Percentiles rank a stretch among this genome's conserved stretches.
Evolutionary conservation across 2,113 vertebrate genomes (phyloP).

Genomic region (Cariama cristata): DNA sequence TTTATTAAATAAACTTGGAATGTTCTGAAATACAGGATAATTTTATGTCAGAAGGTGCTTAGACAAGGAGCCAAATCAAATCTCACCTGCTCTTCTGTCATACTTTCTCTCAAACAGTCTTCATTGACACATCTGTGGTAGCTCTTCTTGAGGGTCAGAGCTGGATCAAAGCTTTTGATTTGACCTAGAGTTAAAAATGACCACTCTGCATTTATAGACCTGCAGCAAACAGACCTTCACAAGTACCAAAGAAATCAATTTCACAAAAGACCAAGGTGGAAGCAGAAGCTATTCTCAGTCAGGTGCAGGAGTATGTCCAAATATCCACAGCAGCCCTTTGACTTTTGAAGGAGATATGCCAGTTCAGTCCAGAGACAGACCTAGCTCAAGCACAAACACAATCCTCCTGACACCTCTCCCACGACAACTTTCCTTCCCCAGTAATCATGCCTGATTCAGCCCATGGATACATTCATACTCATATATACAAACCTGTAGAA

Average conservation of each 20-base stretch:
- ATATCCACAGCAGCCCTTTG: not conserved
- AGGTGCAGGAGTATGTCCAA: not conserved
- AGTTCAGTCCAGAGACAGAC: not conserved
- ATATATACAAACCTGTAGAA: not conserved
- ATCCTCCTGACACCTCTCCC: not conserved
- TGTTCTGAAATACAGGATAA: not conserved
- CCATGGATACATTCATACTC: fast-evolving
- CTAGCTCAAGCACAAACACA: not conserved
- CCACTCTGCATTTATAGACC: not conserved
- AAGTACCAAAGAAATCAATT: not conserved
- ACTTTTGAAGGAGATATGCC: not conserved
- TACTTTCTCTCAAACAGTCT: not conserved
- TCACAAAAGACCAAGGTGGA: not conserved
- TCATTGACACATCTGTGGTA: not conserved
- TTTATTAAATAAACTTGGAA: not conserved
- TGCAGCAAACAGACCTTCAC: not conserved
- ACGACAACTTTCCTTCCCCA: not conserved
- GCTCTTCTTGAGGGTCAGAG: not conserved
- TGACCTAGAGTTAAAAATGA: not conserved
- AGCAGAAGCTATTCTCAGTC: not conserved
- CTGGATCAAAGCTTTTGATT: not conserved
- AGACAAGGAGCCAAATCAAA: not conserved
- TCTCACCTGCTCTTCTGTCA: not conserved
- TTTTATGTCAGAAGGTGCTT: not conserved
- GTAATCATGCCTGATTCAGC: not conserved